These are phyloP conservation scores for Harpalus rubripes DNA, from an alignment of 2,888 invertebrate genomes.

Conservation along the genomic window DNA sequence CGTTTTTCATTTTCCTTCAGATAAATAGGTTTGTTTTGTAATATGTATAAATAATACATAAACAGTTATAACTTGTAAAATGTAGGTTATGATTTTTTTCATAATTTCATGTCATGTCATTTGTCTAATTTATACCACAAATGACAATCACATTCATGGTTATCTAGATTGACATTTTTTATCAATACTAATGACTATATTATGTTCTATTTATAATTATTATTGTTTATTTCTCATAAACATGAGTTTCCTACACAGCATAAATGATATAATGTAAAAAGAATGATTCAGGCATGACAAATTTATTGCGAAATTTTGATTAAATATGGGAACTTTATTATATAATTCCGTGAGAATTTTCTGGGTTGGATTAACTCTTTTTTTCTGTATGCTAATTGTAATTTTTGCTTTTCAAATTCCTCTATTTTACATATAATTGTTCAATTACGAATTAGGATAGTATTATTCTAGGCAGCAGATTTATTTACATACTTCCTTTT, in stretches of 20 bases:
- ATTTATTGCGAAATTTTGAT: constrained; percentile 26
- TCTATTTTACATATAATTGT: constrained; percentile 16
- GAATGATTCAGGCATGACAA: constrained; percentile 29
- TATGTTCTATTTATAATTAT: too few species aligned
- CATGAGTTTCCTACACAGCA: neutral
- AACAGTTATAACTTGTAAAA: too few species aligned
- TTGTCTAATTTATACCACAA: constrained; percentile 61
- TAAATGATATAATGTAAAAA: constrained; percentile 26
- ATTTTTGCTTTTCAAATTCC: constrained; percentile 7
- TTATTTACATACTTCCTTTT: neutral
- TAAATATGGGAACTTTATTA: constrained; percentile 24
- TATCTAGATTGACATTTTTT: constrained; percentile 4
- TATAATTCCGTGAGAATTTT: constrained; percentile 22
- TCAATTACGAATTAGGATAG: neutral
- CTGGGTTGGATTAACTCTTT: constrained; percentile 18
- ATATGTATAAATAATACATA: too few species aligned
- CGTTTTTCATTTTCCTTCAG: too few species aligned
- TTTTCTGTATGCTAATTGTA: constrained; percentile 2
- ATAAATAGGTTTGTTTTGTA: too few species aligned
- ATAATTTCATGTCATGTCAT: constrained; percentile 12
- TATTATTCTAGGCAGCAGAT: neutral
- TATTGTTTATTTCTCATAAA: neutral
- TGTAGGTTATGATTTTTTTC: too few species aligned
- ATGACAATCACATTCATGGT: constrained; percentile 14
- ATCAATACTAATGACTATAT: neutral